phyloP scores from a whole-genome alignment of 2,888 invertebrate species.

The Lasioglossum malachurum region DNA sequence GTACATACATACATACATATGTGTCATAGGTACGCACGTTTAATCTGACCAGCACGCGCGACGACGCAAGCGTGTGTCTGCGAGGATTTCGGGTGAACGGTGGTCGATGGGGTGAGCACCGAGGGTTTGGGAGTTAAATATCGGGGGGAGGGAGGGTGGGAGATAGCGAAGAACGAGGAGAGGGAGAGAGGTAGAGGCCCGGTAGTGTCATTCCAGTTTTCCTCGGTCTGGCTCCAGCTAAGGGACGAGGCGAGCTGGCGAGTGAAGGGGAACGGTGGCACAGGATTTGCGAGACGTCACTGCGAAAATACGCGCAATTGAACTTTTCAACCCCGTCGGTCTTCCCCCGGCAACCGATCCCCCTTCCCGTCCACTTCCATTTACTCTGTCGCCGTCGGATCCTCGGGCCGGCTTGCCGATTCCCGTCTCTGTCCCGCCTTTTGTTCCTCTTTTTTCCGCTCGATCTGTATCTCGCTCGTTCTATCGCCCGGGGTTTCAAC shows the following conservation, averaged over 20 bases:
- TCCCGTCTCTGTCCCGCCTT: conserved; percentile 54
- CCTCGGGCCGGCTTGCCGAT: conserved; percentile 69
- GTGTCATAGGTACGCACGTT: conserved; percentile 20
- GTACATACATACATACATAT: not conserved
- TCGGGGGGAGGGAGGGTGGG: conserved; percentile 25
- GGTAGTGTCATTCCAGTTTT: conserved; percentile 74
- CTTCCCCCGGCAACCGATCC: conserved; percentile 68
- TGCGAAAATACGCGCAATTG: conserved; percentile 84
- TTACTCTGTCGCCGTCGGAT: conserved; percentile 74
- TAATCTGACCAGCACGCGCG: conserved; percentile 49
- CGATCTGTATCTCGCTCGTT: conserved; percentile 42
- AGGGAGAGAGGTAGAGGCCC: conserved; percentile 37
- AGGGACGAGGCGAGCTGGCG: conserved; percentile 38
- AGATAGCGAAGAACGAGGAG: conserved; percentile 2
- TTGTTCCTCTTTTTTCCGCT: conserved; percentile 62
- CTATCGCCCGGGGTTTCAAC: conserved; percentile 6
- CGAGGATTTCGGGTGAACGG: conserved; percentile 45
- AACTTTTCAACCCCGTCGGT: conserved; percentile 83
- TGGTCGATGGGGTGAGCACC: conserved; percentile 25
- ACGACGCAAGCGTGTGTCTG: conserved; percentile 32
- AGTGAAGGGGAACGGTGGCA: conserved; percentile 64
- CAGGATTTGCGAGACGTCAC: conserved; percentile 83
- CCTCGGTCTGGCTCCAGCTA: conserved; percentile 54
- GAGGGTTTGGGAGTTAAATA: conserved; percentile 63
- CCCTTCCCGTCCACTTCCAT: conserved; percentile 69